Percentiles rank a stretch among this genome's conserved stretches.
Evolutionary conservation across 2,888 invertebrate genomes (phyloP).

Genomic region (Drosophila nr. perissopoda): DNA sequence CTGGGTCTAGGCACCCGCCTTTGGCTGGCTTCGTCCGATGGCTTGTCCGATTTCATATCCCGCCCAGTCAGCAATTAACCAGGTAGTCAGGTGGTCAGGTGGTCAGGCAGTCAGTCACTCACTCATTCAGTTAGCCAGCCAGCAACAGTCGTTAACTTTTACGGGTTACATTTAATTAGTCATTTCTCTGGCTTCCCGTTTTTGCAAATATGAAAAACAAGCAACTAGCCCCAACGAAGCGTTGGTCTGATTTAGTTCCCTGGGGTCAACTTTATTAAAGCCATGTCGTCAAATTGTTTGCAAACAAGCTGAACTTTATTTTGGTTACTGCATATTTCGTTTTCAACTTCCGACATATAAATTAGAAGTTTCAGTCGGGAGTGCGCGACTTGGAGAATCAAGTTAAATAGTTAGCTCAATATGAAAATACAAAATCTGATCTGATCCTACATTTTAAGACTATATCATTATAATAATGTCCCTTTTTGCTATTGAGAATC

Average conservation of each 20-base stretch:
- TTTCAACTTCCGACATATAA: not conserved
- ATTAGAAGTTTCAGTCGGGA: not conserved
- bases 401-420: not conserved
- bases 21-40: conserved; percentile 47
- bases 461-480: not conserved
- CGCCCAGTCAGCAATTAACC: conserved; percentile 35
- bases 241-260: conserved; percentile 46
- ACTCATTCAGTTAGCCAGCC: conserved; percentile 35
- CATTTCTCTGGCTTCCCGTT: conserved; percentile 73
- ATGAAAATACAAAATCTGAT: not conserved
- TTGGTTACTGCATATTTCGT: not conserved
- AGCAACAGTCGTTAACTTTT: conserved; percentile 67
- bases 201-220: conserved; percentile 33
- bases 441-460: not conserved
- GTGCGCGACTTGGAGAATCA: not conserved
- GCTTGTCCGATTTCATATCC: conserved; percentile 69
- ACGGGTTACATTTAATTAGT: conserved; percentile 77
- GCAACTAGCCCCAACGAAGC: conserved; percentile 7
- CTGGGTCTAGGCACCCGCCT: conserved; percentile 46
- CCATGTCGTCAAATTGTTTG: conserved; percentile 2
- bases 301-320: not conserved
- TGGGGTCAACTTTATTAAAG: conserved; percentile 12
- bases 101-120: conserved; percentile 8
- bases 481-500: not conserved
- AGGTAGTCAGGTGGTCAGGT: conserved; percentile 16